Evolutionary conservation across 2,888 invertebrate species (phyloP), one percentile per base, ranked within the genome.

Genomic region (Thera britannica): DNA sequence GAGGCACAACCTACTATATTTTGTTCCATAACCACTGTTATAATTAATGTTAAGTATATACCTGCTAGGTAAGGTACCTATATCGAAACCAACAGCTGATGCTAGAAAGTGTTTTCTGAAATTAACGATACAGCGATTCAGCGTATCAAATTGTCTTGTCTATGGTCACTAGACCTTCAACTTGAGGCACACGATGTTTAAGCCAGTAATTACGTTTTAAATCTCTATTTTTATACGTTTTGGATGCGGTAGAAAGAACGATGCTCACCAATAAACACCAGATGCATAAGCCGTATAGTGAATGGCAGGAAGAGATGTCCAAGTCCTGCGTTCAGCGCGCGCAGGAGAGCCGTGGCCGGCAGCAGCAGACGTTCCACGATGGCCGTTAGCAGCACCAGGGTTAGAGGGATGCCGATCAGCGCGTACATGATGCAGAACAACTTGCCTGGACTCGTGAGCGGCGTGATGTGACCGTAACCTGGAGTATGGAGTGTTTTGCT

Each of bases 401-500:
- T 98, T 82, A 98, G 90, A 0, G 98, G 98, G 74, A 98, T 98
- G 2, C 98, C 97, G 66, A 98, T 93, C 67, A 97, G 89, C 0
- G 98, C 97, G 91, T 97, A 98, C 63, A 97, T 86, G 87, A 98
- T 97, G 90, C 97, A 97, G 93, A 98, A 98, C 65, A 97, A 90
- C 90, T 98, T 98, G 41, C 98, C 98, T 0, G 96, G 96, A 87
- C 96, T 95, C 58, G 97, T 97, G 12, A 98, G 92, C 0, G 98
- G 98, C 0, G 98, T 97, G 62, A 98, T 97, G 88, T 98, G 97
- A 5, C 98, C 98, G 89, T 98, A 98, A 62, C 98, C 98, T 97
- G 89, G 89, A 84, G 23, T 49, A 49, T 49, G 49, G 49, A 12
- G 12, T 12, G 6, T 49, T 6, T 41, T 7, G 41, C 41, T 41